Base-by-base conservation (phyloP, 2,113 vertebrate genomes). In the Myotis lucifugus region DNA sequence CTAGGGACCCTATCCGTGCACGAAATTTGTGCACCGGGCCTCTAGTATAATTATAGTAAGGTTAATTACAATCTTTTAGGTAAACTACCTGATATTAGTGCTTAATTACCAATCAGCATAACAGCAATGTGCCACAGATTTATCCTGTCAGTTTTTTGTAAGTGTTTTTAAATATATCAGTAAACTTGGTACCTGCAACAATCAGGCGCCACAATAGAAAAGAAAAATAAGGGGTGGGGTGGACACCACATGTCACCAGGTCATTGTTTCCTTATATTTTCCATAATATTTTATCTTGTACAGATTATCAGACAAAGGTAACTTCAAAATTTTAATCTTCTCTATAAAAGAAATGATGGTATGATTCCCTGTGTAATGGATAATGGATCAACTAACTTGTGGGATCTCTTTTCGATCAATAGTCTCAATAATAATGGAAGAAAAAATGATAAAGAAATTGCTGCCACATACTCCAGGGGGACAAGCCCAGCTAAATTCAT, bases 241-340 rank as follows among this genome's bases (percentile, higher is more conserved):
- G 8, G 25, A 46, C 4, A 42, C 12, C 54, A 40, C 42, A 78
- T 48, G 81, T 85, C 34, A 74, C 50, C 6, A 50, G 4, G 54
- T 69, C 42, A 90, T 2, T 59, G 17, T 19, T 74, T 73, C 23
- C 83, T 85, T 74, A 21, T 18, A 79, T 78, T 90, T 91, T 56
- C 72, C 54, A 87, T 34, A 50, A 67, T 73, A 81, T n/a, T 59
- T 92, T 11, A 94, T 59, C 70, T 74, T n/a, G 37, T 17, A 88
- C 50, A 92, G 14, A 92, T 92, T 96, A 88, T 54, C 21, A 86
- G 48, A 25, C 85, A 78, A 83, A 91, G 66, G 18, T 48, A 77
- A 82, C 61, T 81, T 56, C 76, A 70, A 73, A 92, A 29, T 8
- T 46, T 90, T 4, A 48, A 40, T 52, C 56, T 73, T 84, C 59